Evolutionary conservation across 2,113 vertebrate species (phyloP).

Genomic region (Holacanthus passer): DNA sequence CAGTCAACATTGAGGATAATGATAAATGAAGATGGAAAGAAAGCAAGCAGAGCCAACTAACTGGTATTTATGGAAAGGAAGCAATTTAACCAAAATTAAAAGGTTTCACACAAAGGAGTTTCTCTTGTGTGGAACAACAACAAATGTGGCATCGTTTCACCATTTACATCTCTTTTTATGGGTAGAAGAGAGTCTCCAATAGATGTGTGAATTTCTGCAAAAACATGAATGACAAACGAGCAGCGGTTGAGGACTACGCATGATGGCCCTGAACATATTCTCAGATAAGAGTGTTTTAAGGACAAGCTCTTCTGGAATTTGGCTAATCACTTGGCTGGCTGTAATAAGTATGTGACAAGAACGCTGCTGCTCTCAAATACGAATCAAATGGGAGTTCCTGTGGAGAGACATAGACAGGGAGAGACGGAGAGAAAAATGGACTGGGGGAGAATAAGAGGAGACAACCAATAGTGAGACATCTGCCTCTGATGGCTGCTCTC

Average conservation of each 20-base stretch:
- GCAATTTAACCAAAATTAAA: neutral
- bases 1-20: neutral
- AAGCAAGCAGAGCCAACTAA: neutral
- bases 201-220: neutral
- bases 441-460: neutral
- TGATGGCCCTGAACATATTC: neutral
- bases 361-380: neutral
- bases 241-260: neutral
- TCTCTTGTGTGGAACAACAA: neutral
- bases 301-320: constrained; percentile 1
- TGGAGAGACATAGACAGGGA: neutral
- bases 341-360: neutral
- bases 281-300: neutral
- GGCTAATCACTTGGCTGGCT: neutral
- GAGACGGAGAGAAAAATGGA: constrained; percentile 1
- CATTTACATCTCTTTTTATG: neutral
- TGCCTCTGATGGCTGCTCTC: constrained; percentile 27
- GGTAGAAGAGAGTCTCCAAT: too few species aligned
- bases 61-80: constrained; percentile 1
- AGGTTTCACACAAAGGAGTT: neutral
- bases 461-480: constrained; percentile 6
- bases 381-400: neutral
- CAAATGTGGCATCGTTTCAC: neutral
- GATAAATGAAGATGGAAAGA: constrained; percentile 1
- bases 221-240: neutral